Evolutionary conservation across 2,888 invertebrate species (phyloP), one percentile per base, ranked within the genome.

Genomic region (Stictocephala bisonia): DNA sequence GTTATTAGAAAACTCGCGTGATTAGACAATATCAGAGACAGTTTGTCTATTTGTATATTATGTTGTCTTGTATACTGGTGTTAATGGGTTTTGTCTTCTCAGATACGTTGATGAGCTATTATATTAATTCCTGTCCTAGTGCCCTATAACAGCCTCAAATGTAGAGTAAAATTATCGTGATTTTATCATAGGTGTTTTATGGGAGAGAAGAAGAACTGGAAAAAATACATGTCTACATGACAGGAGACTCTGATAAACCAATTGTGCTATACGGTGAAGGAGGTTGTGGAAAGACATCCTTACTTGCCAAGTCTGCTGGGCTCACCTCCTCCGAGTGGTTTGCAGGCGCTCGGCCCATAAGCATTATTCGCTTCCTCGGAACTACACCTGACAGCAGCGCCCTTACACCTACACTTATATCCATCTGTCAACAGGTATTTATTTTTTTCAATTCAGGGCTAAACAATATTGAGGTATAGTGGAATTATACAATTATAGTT

Each of bases 371-470:
- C 75, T 99, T 98, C 83, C 88, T 99, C 29, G 99, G 99, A 24
- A 98, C 97, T 0, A 98, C 98, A 11, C 98, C 99, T 0, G 97
- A 98, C 84, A 97, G 96, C 78, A 97, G 97, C 78, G 95, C 96
- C 24, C 86, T 98, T 51, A 95, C 96, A 0, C 97, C 97, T 0
- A 93, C 98, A 0, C 88, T 99, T 24, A 96, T 96, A 76, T 97
- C 96, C 40, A 93, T 99, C 76, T 98, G 97, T 83, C 95, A 96
- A 83, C 97, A 98, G 88, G 93, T 95, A 84, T 82, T 77, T 77
- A n/a, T n/a, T 50, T 70, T 48, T 53, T 9, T 11, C 26, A 29
- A 66, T 4, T 3, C 3, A 70, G 24, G n/a, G n/a, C n/a, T n/a
- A n/a, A n/a, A n/a, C n/a, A n/a, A n/a, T n/a, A n/a, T n/a, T n/a